Evolutionary conservation across 2,113 vertebrate species (phyloP).

Genomic region (Abramis brama): DNA sequence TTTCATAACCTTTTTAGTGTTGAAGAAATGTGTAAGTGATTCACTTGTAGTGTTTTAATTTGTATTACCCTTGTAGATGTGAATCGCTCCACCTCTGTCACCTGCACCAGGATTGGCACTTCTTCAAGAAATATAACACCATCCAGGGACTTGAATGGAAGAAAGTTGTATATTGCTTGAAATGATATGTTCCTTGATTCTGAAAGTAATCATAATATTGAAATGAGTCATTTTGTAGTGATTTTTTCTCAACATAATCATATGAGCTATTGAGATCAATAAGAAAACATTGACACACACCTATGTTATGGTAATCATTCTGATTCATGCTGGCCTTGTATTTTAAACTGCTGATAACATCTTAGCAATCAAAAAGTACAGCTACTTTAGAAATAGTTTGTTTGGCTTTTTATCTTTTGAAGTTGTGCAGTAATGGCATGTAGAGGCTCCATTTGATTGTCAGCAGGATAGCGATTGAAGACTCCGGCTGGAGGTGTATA

Average conservation of each 20-base stretch:
- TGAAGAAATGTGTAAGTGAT: background rate
- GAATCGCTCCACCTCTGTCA: slow-evolving; percentile 63
- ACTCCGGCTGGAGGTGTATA: slow-evolving; percentile 42
- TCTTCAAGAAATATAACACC: slow-evolving; percentile 62
- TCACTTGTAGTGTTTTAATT: background rate
- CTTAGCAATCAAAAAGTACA: slow-evolving; percentile 41
- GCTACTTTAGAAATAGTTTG: slow-evolving; percentile 40
- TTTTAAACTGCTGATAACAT: slow-evolving; percentile 39
- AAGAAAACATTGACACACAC: slow-evolving; percentile 1
- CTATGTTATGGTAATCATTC: slow-evolving; percentile 1
- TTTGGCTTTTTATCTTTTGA: slow-evolving; percentile 53
- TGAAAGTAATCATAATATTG: slow-evolving; percentile 37
- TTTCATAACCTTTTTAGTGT: background rate
- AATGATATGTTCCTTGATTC: slow-evolving; percentile 50
- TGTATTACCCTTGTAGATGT: slow-evolving; percentile 59
- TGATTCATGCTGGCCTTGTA: slow-evolving; percentile 19
- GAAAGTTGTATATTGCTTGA: slow-evolving; percentile 57
- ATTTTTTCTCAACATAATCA: slow-evolving; percentile 2
- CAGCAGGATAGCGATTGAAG: slow-evolving; percentile 51
- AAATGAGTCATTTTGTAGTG: background rate
- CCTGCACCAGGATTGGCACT: slow-evolving; percentile 64
- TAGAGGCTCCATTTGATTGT: slow-evolving; percentile 44
- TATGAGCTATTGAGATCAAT: background rate
- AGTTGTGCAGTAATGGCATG: slow-evolving; percentile 46
- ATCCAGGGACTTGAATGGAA: slow-evolving; percentile 61